These are phyloP conservation scores for Meta bourneti DNA, from an alignment of 2,888 invertebrate species.

Conservation along the genomic window DNA sequence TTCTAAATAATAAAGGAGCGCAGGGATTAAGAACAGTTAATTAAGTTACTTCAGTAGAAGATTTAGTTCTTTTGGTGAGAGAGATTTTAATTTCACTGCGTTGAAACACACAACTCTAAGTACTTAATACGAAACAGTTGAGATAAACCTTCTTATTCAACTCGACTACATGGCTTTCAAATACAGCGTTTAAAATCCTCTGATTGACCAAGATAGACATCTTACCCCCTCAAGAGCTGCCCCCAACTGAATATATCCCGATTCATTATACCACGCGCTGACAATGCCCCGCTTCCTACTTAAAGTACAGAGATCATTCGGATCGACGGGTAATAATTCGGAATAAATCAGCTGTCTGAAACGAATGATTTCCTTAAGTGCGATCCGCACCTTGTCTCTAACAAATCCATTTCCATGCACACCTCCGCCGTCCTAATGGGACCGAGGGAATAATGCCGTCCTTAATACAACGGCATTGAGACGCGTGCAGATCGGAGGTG, in stretches of 20 bases:
- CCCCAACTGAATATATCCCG: neutral
- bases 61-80: too few relatives aligned
- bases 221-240: neutral
- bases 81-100: too few relatives aligned
- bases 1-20: too few relatives aligned
- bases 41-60: too few relatives aligned
- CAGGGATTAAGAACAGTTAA: too few relatives aligned
- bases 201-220: neutral
- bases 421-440: neutral
- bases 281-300: neutral
- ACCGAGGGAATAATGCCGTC: neutral
- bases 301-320: neutral
- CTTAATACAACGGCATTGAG: neutral
- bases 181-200: neutral
- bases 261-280: too few relatives aligned
- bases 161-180: neutral
- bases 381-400: neutral
- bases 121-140: too few relatives aligned
- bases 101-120: too few relatives aligned
- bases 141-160: neutral
- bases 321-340: neutral
- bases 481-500: neutral
- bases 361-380: neutral
- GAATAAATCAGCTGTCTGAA: neutral
- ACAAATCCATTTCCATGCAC: too few relatives aligned